Conservation (phyloP, 2,888 invertebrate species). For the Leptothorax acervorum region DNA sequence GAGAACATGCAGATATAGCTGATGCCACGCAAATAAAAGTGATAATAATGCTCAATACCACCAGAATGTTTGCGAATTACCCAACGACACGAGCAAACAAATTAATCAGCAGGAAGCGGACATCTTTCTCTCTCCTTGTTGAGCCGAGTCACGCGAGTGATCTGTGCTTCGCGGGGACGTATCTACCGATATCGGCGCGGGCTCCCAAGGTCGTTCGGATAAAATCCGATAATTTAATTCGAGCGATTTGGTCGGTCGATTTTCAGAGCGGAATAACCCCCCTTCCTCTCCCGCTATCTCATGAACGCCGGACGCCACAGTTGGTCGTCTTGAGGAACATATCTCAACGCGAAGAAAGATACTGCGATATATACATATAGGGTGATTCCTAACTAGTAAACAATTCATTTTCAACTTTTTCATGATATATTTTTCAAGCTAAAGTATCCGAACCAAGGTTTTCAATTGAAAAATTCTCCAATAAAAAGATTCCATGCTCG, state of each 20-base stretch:
- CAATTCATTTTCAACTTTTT: not conserved
- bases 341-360: conserved; percentile 7
- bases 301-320: not conserved
- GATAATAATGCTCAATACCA: not conserved
- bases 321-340: not conserved
- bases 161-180: conserved; percentile 30
- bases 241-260: conserved; percentile 32
- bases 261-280: conserved; percentile 22
- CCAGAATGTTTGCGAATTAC: conserved; percentile 20
- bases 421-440: not conserved
- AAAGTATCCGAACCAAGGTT: not conserved
- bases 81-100: conserved; percentile 38
- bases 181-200: conserved; percentile 54
- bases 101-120: conserved; percentile 32
- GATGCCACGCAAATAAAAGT: conserved; percentile 4
- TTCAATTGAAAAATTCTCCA: not conserved
- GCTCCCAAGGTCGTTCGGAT: conserved; percentile 62
- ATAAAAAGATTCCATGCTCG: not conserved
- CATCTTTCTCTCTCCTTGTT: conserved; percentile 7
- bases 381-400: not conserved
- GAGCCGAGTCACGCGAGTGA: conserved; percentile 51
- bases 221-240: conserved; percentile 63
- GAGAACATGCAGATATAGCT: not conserved
- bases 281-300: not conserved
- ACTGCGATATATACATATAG: not conserved